A percentile compares a stretch with the other conserved stretches of the same genome.
phyloP scores from a whole-genome alignment of 2,113 vertebrate genomes.

The Alligator mississippiensis region DNA sequence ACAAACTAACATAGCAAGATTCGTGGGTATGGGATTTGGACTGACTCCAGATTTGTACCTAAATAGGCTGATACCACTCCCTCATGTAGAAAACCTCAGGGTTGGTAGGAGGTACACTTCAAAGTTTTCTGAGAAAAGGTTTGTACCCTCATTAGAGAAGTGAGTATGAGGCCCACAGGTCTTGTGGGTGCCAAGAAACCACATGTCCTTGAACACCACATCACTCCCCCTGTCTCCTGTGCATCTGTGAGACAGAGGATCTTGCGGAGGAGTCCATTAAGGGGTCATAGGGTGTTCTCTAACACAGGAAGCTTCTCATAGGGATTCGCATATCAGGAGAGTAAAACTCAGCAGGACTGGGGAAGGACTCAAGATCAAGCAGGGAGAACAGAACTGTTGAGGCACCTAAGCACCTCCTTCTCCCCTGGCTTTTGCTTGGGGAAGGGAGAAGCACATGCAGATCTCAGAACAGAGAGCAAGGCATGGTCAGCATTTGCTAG shows the following conservation, averaged over 20 bases:
- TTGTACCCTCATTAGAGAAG: too few species aligned
- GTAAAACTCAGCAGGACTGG: neutral
- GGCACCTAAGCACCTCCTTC: neutral
- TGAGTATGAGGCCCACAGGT: too few species aligned
- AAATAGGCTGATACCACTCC: too few species aligned
- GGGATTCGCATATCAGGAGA: neutral
- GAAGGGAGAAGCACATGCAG: neutral
- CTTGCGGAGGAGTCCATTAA: neutral
- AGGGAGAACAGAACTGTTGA: neutral
- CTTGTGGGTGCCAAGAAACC: too few species aligned
- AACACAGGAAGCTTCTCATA: neutral
- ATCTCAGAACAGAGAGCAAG: neutral
- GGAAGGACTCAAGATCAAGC: neutral
- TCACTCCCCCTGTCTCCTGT: neutral
- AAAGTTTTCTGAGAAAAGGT: too few species aligned
- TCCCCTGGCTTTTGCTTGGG: neutral
- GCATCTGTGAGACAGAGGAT: neutral
- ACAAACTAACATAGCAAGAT: neutral
- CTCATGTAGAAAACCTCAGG: too few species aligned
- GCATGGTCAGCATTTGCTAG: neutral
- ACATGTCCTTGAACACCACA: too few species aligned
- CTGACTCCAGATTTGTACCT: too few species aligned
- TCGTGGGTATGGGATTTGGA: too few species aligned
- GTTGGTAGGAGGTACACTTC: too few species aligned
- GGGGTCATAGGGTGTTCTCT: neutral